These are phyloP conservation scores for Parnassius glacialis DNA, from an alignment of 2,888 invertebrate genomes.

Conservation along the genomic window DNA sequence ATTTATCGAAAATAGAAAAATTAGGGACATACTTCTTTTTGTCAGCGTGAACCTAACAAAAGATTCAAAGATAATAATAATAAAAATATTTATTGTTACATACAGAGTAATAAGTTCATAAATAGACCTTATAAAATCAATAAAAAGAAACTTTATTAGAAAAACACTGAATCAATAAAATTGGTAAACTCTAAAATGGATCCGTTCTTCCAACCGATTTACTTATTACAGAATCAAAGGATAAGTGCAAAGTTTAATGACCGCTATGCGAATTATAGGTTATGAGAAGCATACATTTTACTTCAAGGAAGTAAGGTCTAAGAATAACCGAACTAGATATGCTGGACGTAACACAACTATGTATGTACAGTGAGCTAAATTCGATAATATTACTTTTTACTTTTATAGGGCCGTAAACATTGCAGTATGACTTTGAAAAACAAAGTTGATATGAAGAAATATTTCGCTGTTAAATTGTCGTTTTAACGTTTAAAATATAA, in stretches of 20 bases:
- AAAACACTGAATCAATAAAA: not conserved
- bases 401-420: slow-evolving; percentile 43
- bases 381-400: slow-evolving; percentile 38
- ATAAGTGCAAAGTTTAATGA: slow-evolving; percentile 46
- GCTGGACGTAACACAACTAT: slow-evolving; percentile 30
- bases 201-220: too few species aligned
- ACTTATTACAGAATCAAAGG: slow-evolving; percentile 25
- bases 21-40: too few species aligned
- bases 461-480: too few species aligned
- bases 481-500: too few species aligned
- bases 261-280: slow-evolving; percentile 37
- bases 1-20: too few species aligned
- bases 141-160: not conserved
- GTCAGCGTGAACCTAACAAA: too few species aligned
- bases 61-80: too few species aligned
- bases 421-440: slow-evolving; percentile 15
- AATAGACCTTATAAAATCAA: too few species aligned
- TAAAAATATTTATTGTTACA: too few species aligned
- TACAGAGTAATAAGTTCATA: too few species aligned
- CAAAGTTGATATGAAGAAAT: not conserved
- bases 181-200: not conserved
- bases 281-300: slow-evolving; percentile 34
- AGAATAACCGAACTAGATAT: slow-evolving; percentile 54
- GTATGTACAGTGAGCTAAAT: slow-evolving; percentile 38
- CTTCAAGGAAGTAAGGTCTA: slow-evolving; percentile 49